These are phyloP conservation scores for Romanogobio albipinnatus DNA, from an alignment of 2,113 vertebrate genomes.

Conservation along the genomic window DNA sequence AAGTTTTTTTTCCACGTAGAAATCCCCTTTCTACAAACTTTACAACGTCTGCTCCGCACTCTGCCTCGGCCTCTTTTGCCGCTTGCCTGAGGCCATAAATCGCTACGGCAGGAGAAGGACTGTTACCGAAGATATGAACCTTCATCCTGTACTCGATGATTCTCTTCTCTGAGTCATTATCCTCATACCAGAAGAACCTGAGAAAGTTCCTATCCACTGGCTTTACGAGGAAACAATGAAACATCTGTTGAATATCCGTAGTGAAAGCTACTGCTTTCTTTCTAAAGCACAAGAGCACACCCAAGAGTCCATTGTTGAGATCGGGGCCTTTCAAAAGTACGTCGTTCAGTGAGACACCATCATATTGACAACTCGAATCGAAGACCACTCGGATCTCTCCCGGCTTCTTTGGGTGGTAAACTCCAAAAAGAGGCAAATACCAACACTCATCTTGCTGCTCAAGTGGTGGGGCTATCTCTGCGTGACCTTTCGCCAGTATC, in stretches of 20 bases:
- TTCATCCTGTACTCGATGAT: conserved; percentile 52
- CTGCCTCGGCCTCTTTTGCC: background rate
- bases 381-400: conserved; percentile 55
- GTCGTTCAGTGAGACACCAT: conserved; percentile 53
- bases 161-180: conserved; percentile 30
- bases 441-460: conserved; percentile 40
- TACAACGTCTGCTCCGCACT: background rate
- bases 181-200: conserved; percentile 40
- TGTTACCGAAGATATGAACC: conserved; percentile 45
- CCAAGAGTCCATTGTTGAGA: conserved; percentile 48
- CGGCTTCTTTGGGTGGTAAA: conserved; percentile 20
- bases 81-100: conserved; percentile 38
- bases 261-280: conserved; percentile 45
- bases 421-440: conserved; percentile 36
- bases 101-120: conserved; percentile 43
- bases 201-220: conserved; percentile 38
- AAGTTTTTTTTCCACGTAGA: too few species aligned
- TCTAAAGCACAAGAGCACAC: conserved; percentile 30
- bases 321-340: conserved; percentile 47
- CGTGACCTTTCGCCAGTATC: conserved; percentile 39
- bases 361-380: conserved; percentile 43
- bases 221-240: conserved; percentile 39
- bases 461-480: conserved; percentile 29
- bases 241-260: conserved; percentile 51
- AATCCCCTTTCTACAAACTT: conserved; percentile 1